Evolutionary conservation across 2,888 invertebrate genomes (phyloP).

Genomic region (Hydrotaea cyrtoneurina): DNA sequence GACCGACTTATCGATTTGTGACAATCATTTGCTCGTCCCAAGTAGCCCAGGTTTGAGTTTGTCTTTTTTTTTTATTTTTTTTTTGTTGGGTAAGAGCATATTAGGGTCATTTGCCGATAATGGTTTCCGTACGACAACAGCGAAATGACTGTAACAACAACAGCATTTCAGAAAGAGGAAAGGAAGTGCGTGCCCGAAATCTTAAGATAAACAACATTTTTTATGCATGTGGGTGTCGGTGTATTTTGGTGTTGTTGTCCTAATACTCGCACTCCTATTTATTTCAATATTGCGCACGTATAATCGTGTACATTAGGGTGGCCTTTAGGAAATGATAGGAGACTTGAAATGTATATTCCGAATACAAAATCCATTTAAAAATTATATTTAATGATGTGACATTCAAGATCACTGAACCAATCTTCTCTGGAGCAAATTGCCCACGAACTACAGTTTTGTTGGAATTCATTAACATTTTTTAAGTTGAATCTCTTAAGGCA

Average conservation of each 20-base stretch:
- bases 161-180: conserved; percentile 45
- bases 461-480: too few species aligned
- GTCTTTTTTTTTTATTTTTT: not conserved
- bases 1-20: not conserved
- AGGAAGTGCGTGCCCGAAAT: conserved; percentile 57
- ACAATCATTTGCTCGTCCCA: not conserved
- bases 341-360: too few species aligned
- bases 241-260: not conserved
- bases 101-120: conserved; percentile 42
- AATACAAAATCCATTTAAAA: too few species aligned
- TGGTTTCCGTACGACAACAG: conserved; percentile 33
- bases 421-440: too few species aligned
- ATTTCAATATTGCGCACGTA: too few species aligned
- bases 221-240: not conserved
- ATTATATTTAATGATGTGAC: too few species aligned
- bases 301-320: too few species aligned
- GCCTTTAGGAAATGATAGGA: too few species aligned
- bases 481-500: too few species aligned
- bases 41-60: not conserved
- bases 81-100: not conserved
- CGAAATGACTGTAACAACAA: not conserved
- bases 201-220: conserved; percentile 46
- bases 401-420: too few species aligned
- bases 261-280: too few species aligned
- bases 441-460: too few species aligned